Evolutionary conservation across 2,797 vertebrate genomes (phyloP), one percentile per base, ranked within the genome.

Genomic region (Trematomus bernacchii): DNA sequence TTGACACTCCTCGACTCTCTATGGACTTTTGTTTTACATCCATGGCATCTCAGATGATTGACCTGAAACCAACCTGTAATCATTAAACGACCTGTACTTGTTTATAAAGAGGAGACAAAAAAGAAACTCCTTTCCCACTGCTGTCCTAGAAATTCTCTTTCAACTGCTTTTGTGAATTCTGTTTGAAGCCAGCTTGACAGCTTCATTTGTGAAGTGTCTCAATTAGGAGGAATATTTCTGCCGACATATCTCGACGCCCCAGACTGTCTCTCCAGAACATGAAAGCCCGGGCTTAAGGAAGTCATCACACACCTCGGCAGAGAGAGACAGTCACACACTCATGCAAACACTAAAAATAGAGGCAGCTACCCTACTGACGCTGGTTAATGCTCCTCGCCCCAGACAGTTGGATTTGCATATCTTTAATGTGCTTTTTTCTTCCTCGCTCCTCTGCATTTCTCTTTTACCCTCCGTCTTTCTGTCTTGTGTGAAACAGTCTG

Each of bases 371-470:
- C 87, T 85, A 70, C 85, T 92, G 92, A 92, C 83, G 30, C 91
- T 92, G 87, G 85, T 92, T 94, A 94, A 93, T 90, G 89, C 90
- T 87, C 71, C 82, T 93, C 89, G 85, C 86, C 89, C 85, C 85
- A 94, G 93, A 95, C 92, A 91, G 91, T 83, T 89, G 59, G 72
- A 94, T 95, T 94, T 93, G 92, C 94, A 94, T 95, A 90, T 93
- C 88, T 94, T 93, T 94, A 93, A 93, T 92, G 90, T 86, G 71
- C 50, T 85, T 80, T 86, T 82, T 75, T 59, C 65, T 37, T 70
- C 66, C 42, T 71, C 33, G 33, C 33, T 66, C 44, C 40, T 42
- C 65, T 59, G 43, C 16, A 3, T 52, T 62, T 57, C 8, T 79
- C 42, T 62, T 71, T 37, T 23, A 61, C 33, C 72, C 65, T 65